Evolutionary conservation across 2,888 invertebrate genomes (phyloP).

Genomic region (Tachina fera): DNA sequence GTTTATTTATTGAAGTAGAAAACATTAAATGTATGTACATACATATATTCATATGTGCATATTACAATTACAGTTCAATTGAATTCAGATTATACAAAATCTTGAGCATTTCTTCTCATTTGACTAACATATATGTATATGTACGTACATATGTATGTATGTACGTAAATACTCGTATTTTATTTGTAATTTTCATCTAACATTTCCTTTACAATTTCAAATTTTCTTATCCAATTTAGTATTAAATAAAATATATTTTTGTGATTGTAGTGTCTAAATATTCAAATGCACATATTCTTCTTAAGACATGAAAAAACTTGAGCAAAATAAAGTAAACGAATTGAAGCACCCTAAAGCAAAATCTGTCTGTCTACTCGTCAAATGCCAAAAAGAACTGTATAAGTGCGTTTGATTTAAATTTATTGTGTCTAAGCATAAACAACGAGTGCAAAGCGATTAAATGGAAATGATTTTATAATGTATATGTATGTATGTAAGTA

Average conservation of each 20-base stretch:
- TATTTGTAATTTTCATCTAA: conserved; percentile 4
- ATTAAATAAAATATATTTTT: background rate
- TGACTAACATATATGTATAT: too few species aligned
- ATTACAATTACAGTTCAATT: too few species aligned
- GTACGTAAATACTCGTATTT: too few species aligned
- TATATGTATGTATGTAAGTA: too few species aligned
- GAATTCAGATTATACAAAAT: too few species aligned
- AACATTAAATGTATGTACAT: too few species aligned
- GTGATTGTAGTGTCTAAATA: conserved; percentile 2
- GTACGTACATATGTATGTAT: too few species aligned
- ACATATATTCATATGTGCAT: too few species aligned
- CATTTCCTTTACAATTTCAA: conserved; percentile 30
- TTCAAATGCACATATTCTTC: conserved; percentile 27
- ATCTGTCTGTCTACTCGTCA: conserved; percentile 56
- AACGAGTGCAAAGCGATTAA: conserved; percentile 41
- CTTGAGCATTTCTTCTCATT: too few species aligned
- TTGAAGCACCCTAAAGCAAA: conserved; percentile 51
- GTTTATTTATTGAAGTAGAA: too few species aligned
- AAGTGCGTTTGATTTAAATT: conserved; percentile 49
- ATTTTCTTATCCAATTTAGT: conserved; percentile 7
- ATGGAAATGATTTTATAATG: conserved; percentile 19
- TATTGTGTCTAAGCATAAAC: conserved; percentile 56
- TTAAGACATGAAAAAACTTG: conserved; percentile 21
- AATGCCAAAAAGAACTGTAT: conserved; percentile 48
- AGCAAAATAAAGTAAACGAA: conserved; percentile 27